Evolutionary conservation across 2,888 invertebrate species (phyloP).

Genomic region (Caenorhabditis plicata): DNA sequence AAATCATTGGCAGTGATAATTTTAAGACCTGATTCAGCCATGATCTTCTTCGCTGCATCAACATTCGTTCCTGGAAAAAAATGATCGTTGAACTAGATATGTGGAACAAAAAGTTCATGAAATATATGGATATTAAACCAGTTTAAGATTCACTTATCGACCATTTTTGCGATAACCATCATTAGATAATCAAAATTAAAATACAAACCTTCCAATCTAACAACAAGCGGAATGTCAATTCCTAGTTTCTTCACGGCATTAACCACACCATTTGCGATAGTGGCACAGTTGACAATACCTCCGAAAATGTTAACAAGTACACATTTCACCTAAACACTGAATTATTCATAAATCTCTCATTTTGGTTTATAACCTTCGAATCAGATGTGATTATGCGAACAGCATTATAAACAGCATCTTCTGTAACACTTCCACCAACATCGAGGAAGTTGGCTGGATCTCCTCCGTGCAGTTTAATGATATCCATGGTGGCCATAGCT

Average conservation of each 20-base stretch:
- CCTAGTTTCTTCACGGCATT: constrained; percentile 80
- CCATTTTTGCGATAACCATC: too few relatives aligned
- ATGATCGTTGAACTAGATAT: neutral
- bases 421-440: constrained; percentile 92
- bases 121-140: too few relatives aligned
- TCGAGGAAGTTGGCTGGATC: constrained; percentile 97
- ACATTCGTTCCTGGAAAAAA: constrained; percentile 82
- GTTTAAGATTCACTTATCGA: too few relatives aligned
- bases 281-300: constrained; percentile 96
- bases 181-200: neutral
- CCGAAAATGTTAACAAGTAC: constrained; percentile 98
- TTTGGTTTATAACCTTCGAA: constrained; percentile 68
- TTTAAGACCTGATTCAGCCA: constrained; percentile 81
- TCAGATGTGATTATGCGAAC: constrained; percentile 83
- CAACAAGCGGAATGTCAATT: constrained; percentile 76
- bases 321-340: constrained; percentile 75
- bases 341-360: neutral
- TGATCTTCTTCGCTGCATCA: constrained; percentile 78
- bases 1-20: constrained; percentile 82
- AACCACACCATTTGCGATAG: constrained; percentile 91
- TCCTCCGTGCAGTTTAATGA: constrained; percentile 92
- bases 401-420: constrained; percentile 83
- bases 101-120: neutral
- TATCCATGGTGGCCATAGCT: constrained; percentile 99
- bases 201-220: constrained; percentile 53